Percentiles rank a stretch among this genome's conserved stretches.
Conservation (phyloP, 2,113 vertebrate genomes). For the Hemichromis elongatus region DNA sequence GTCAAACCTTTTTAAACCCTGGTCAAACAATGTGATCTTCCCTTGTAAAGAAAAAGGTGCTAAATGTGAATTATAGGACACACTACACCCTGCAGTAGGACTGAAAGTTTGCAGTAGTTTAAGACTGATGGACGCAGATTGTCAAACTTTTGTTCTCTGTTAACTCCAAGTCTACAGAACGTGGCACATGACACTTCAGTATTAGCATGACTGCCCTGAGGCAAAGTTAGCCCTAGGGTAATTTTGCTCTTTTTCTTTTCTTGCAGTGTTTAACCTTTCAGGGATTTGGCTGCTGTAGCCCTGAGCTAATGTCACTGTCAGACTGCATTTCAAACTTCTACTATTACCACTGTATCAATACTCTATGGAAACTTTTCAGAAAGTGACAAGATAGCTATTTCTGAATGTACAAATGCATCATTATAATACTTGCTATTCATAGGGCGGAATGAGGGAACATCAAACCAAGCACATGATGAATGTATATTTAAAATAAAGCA, state of each 20-base stretch:
- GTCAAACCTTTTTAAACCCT: neutral
- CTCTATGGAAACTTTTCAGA: neutral
- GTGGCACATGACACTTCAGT: neutral
- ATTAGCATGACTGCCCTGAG: neutral
- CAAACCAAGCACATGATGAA: neutral
- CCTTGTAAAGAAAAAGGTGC: neutral
- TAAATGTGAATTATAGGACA: neutral
- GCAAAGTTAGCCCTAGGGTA: neutral
- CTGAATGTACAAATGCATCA: neutral
- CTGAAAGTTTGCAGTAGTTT: neutral
- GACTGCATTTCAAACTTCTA: neutral
- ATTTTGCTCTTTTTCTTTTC: neutral
- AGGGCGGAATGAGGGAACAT: accelerated
- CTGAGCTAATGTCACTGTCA: neutral
- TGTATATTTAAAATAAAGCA: neutral
- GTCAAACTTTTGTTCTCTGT: neutral
- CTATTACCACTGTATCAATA: neutral
- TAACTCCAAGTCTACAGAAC: neutral
- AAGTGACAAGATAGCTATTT: neutral
- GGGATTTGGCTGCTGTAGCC: neutral
- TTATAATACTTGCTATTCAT: neutral
- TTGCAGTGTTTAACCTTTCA: neutral
- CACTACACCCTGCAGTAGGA: neutral
- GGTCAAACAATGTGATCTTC: neutral
- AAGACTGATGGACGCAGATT: neutral